Percentiles rank a stretch among this genome's conserved stretches.
Conservation (phyloP, 1,140 invertebrate species). For the Leucophenga varia region DNA sequence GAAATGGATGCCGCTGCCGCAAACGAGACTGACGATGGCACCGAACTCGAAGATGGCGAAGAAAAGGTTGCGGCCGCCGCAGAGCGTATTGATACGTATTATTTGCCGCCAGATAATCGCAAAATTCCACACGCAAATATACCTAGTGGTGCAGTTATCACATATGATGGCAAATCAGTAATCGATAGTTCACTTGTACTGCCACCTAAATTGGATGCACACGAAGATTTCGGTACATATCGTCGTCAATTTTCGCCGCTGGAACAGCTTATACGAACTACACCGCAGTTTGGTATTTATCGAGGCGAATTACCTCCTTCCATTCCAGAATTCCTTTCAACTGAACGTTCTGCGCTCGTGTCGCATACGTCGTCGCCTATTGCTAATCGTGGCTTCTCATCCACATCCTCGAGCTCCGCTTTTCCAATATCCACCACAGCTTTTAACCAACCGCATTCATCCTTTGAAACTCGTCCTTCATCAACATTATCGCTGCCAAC, state of each 20-base stretch:
- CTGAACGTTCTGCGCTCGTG: slow-evolving; percentile 13
- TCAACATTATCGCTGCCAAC: slow-evolving; percentile 31
- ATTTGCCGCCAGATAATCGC: slow-evolving; percentile 65
- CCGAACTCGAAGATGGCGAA: slow-evolving; percentile 53
- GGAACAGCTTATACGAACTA: slow-evolving; percentile 63
- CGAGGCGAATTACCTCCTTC: slow-evolving; percentile 67
- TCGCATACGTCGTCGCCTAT: no score
- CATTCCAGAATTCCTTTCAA: slow-evolving; percentile 30
- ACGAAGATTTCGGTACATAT: slow-evolving; percentile 39
- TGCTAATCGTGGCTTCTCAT: not conserved
- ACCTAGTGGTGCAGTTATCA: slow-evolving; percentile 62
- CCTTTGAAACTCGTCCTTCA: no score
- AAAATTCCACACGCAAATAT: slow-evolving; percentile 53
- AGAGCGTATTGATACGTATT: slow-evolving; percentile 68
- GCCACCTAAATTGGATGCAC: slow-evolving; percentile 59
- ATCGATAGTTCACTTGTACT: slow-evolving; percentile 65
- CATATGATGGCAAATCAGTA: slow-evolving; percentile 72
- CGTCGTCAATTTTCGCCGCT: slow-evolving; percentile 61
- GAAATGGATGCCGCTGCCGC: slow-evolving; percentile 37
- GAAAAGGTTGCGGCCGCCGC: slow-evolving; percentile 68
- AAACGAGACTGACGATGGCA: slow-evolving; percentile 12
- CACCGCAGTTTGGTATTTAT: slow-evolving; percentile 71
- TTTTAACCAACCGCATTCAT: slow-evolving; percentile 14
- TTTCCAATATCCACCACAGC: not conserved
- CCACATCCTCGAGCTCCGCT: slow-evolving; percentile 2